Base-by-base conservation (phyloP, 2,113 vertebrate species). In the Oreochromis niloticus region DNA sequence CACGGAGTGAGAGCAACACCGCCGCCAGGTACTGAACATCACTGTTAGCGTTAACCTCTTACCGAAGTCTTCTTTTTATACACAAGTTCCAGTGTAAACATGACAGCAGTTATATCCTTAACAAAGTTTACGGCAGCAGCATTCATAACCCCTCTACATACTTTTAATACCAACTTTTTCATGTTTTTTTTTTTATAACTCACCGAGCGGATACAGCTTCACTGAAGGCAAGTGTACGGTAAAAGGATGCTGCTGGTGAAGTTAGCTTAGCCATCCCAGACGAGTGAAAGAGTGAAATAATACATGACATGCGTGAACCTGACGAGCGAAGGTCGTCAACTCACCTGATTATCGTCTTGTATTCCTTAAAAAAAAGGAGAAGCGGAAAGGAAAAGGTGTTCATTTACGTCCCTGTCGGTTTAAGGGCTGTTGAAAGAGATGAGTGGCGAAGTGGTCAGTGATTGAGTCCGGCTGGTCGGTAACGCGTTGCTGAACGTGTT, bases 201-300 rank as follows among this genome's bases (percentile, higher is more conserved):
- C 82, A 13, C 24, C 3, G 61, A 43, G 66, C 19, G 43, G 55
- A 71, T 41, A 59, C 71, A 48, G 71, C 24, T 48, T 68, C 32
- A n/a, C 1, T 36, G 32, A 41, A 22, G 50, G 9, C 87, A 87
- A 89, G 87, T 84, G 88, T 39, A 10, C 22, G 68, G 5, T 1
- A 32, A 27, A 32, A 57, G 66, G 93, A 87, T 84, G 93, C 85
- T 89, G 78, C 82, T 3, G 34, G 63, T 63, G 19, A 43, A 34
- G 50, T 55, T 84, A 92, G 93, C 92, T 88, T 90, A 92, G 91
- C 89, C 3, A 91, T 91, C 88, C 14, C 13, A 7, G 13, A 52
- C 73, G 30, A 43, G 46, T 57, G 24, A 32, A 12, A 82, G 41
- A 17, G 61, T 61, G 56, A 90, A 71, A 73, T 19, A 43, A 86